Percentiles rank a stretch among this genome's conserved stretches.
These are phyloP conservation scores for Lacanobia wlatinum DNA, from an alignment of 2,888 invertebrate species.

Conservation along the genomic window DNA sequence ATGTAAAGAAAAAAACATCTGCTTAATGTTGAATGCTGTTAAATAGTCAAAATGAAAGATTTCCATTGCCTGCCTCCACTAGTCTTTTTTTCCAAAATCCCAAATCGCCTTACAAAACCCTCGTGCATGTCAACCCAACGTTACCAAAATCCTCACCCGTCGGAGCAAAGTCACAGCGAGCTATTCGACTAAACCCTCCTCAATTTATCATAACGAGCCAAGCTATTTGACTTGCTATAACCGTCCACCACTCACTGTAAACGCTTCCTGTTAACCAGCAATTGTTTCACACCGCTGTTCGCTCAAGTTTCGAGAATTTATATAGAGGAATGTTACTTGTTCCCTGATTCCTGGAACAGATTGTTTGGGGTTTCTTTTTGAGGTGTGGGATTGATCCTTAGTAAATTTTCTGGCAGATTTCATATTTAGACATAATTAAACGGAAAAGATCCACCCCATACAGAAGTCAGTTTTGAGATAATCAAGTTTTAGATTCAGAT, in stretches of 20 bases:
- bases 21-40: no score
- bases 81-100: background rate
- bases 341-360: slow-evolving; percentile 5
- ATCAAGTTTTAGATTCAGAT: no score
- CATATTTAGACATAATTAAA: no score
- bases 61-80: background rate
- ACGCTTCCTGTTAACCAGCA: slow-evolving; percentile 57
- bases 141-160: slow-evolving; percentile 40
- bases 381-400: background rate
- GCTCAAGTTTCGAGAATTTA: slow-evolving; percentile 47
- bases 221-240: slow-evolving; percentile 75
- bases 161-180: slow-evolving; percentile 41
- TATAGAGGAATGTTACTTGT: slow-evolving; percentile 23
- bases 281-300: slow-evolving; percentile 54
- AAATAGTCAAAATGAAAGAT: no score
- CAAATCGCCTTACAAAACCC: slow-evolving; percentile 11
- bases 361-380: slow-evolving; percentile 5
- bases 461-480: no score
- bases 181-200: slow-evolving; percentile 66
- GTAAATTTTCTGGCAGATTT: background rate
- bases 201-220: slow-evolving; percentile 79
- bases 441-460: no score
- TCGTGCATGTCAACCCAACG: slow-evolving; percentile 33
- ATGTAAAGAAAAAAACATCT: no score
- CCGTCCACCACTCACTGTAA: slow-evolving; percentile 53